phyloP scores from a whole-genome alignment of 2,888 invertebrate species.

The Hipparchia sbordonii region DNA sequence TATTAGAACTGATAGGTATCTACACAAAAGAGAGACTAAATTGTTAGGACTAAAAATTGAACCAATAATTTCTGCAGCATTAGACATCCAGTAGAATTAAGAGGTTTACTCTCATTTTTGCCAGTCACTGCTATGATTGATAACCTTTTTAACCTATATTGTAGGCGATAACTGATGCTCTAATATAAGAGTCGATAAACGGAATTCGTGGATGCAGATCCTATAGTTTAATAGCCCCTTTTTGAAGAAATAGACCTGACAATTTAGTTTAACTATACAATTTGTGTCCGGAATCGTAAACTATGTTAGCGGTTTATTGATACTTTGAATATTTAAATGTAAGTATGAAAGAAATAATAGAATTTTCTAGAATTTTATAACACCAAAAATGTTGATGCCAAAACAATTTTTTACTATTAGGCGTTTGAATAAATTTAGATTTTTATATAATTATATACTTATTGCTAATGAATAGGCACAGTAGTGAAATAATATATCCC shows the following conservation, averaged over 20 bases:
- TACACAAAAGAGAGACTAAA: background rate
- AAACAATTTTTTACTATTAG: slow-evolving; percentile 26
- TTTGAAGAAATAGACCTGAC: too few relatives aligned
- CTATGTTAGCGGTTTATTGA: background rate
- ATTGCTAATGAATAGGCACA: slow-evolving; percentile 32
- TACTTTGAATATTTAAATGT: background rate
- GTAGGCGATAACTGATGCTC: too few relatives aligned
- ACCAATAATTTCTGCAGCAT: background rate
- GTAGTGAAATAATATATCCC: slow-evolving; percentile 29
- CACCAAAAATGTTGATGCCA: slow-evolving; percentile 31
- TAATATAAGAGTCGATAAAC: too few relatives aligned
- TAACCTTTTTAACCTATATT: too few relatives aligned
- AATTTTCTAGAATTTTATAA: slow-evolving; percentile 21
- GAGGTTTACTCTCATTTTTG: too few relatives aligned
- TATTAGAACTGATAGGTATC: too few relatives aligned
- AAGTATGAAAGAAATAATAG: slow-evolving; percentile 21
- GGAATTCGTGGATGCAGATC: too few relatives aligned
- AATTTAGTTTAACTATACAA: background rate
- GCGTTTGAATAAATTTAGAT: slow-evolving; percentile 28
- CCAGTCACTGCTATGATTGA: too few relatives aligned
- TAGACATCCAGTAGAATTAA: too few relatives aligned
- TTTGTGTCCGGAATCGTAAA: slow-evolving; percentile 2
- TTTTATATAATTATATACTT: slow-evolving; percentile 21
- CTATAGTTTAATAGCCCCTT: too few relatives aligned
- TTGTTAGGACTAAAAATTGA: background rate